These are phyloP conservation scores for Phengaris alcon DNA, from an alignment of 2,888 invertebrate species.

Conservation along the genomic window DNA sequence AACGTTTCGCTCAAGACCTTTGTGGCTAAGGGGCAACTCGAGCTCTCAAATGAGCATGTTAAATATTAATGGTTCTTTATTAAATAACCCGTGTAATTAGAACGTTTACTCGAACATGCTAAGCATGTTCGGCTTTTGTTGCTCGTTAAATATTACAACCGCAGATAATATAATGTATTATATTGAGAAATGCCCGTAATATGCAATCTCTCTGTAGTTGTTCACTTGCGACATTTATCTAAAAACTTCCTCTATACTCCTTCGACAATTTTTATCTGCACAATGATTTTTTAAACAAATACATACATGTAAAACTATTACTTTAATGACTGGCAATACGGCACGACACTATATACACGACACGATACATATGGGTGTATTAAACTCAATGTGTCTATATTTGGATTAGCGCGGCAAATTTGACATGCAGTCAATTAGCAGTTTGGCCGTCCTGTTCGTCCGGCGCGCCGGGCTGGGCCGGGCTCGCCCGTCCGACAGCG, in stretches of 20 bases:
- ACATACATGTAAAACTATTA: no score
- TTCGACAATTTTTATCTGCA: no score
- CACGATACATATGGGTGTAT: conserved; percentile 32
- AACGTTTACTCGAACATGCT: conserved; percentile 6
- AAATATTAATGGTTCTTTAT: conserved; percentile 17
- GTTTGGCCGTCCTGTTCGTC: conserved; percentile 47
- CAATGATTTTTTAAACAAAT: no score
- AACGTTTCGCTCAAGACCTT: conserved; percentile 12
- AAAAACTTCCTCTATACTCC: no score
- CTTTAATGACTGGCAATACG: neutral
- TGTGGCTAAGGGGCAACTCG: conserved; percentile 18
- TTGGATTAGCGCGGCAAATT: conserved; percentile 67
- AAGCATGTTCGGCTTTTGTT: conserved; percentile 1
- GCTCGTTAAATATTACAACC: neutral
- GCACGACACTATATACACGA: neutral
- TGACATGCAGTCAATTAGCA: conserved; percentile 76
- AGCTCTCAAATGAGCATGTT: conserved; percentile 14
- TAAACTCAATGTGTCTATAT: conserved; percentile 57
- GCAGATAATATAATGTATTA: neutral
- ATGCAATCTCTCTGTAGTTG: no score
- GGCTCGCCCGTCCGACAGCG: conserved; percentile 68
- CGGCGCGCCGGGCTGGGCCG: conserved; percentile 55
- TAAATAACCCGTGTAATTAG: conserved; percentile 14
- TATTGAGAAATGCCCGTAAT: neutral
- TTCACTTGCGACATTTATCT: no score